Evolutionary conservation across 2,797 vertebrate species (phyloP), one percentile per base, ranked within the genome.

Genomic region (Leptoclinus maculatus): DNA sequence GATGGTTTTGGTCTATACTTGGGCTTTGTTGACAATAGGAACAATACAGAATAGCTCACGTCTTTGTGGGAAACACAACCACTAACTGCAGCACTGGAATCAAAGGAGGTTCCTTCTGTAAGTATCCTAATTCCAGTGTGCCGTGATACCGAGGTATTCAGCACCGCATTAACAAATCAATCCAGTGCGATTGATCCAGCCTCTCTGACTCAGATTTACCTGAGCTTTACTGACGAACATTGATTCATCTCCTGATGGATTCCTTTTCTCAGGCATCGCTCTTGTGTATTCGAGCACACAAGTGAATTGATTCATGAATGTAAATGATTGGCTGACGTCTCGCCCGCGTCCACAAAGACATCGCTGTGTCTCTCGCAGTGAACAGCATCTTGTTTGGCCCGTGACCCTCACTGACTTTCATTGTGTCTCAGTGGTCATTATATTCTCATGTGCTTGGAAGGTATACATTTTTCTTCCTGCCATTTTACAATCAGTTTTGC

Each of bases 371-470:
- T 68, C 65, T 66, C 36, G 47, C 41, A 27, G 57, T 78, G 66
- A 80, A 65, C 71, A 79, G 49, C 76, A 58, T 78, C 32, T 70
- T 68, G 72, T 62, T 72, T 59, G 53, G 23, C 36, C 47, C 34
- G 39, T 66, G 38, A 59, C 53, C 16, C 2, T 65, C 41, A 69
- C 39, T 65, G 77, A 63, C 17, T 36, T 43, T 19, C 27, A 66
- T 58, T 85, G 66, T 60, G 39, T 65, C 49, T 62, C 32, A 53
- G 11, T 34, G 34, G 36, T 76, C 38, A 76, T 83, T 82, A 74
- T 71, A 49, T 49, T 49, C 54, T 80, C 69, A 25, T 53, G 51
- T 79, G 49, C 53, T 62, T 11, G 39, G 34, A 56, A 19, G 1
- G 39, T 54, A 14, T 43, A n/a, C 29, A n/a, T 67, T 79, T 79